Evolutionary conservation across 2,113 vertebrate genomes (phyloP), one percentile per base, ranked within the genome.

Genomic region (Oophaga pumilio): DNA sequence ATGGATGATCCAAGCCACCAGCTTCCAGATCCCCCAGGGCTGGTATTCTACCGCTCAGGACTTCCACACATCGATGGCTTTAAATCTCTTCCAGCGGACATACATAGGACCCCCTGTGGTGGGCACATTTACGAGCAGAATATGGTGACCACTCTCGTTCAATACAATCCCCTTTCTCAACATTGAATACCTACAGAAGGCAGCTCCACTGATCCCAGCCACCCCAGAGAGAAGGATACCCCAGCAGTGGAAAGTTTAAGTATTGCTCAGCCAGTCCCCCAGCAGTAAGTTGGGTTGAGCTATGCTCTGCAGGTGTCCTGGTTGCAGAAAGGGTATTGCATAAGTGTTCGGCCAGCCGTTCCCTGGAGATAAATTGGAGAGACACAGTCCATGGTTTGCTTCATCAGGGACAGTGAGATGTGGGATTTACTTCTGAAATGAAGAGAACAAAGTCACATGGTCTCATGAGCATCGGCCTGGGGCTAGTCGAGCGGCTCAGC

Each of bases 401-500:
- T 53, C 18, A 82, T 86, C 73, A 53, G 74, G 52, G 28, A 74
- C 71, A 74, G 59, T 9, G 76, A 49, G 66, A 28, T 66, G 80
- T 17, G 57, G 74, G 79, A 74, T 83, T 50, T 77, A 20, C 71
- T 80, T 87, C 69, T 56, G 79, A 62, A 73, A 88, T 82, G 81
- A 68, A 62, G 15, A 88, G 87, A 76, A 88, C 81, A 88, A 88
- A 88, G 87, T 88, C 80, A 88, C 50, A 28, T 87, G 80, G 81
- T 87, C 76, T 86, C 17, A 82, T 76, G 79, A 78, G 69, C 57
- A 59, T 59, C 71, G 43, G 57, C 53, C 74, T 81, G 80, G 26
- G 64, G 86, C 78, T 62, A 79, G 86, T 82, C 28, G 50, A 62
- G 28, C 68, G 78, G 66, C 80, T 71, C 56, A 76, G 80, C 87